Evolutionary conservation across 1,140 invertebrate genomes (phyloP), one percentile per base, ranked within the genome.

Genomic region (Drosophila quadrilineata): DNA sequence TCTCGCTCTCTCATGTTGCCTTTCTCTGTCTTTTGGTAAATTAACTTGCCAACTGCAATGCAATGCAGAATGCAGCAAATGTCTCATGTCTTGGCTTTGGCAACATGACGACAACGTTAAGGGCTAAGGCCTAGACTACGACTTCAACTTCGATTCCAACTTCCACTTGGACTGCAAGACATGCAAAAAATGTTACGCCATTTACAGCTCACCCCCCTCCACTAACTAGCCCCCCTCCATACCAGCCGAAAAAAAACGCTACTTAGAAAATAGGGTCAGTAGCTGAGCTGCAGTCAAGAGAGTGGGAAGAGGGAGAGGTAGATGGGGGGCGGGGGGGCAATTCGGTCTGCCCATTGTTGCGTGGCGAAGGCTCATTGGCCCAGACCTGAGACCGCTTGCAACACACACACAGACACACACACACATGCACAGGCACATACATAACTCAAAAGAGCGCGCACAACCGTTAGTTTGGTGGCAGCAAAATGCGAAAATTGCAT

Each of bases 361-460:
- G 54, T 84, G 79, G 79, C 80, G 80, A 71, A 79, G 79, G 74
- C 79, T 68, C 79, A 85, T 85, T 85, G 79, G 80, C 74, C 71
- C 77, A 76, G 67, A 62, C 49, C 50, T 52, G 29, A 19, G 21
- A 26, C 35, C 28, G 17, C 26, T 10, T 45, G 14, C 17, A 8
- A 21, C 36, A 22, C 38, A 48, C 40, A 74, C 70, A 71, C n/a
- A n/a, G n/a, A n/a, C n/a, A n/a, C n/a, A n/a, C n/a, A n/a, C n/a
- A n/a, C n/a, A n/a, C n/a, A n/a, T n/a, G n/a, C n/a, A n/a, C n/a
- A n/a, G n/a, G n/a, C n/a, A n/a, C n/a, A n/a, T n/a, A n/a, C 67
- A 86, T 85, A 85, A 85, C 80, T 85, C 79, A 85, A 85, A 85
- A 85, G 79, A 85, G 79, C 79, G 79, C 80, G 79, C 79, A 85